phyloP scores from a whole-genome alignment of 2,888 invertebrate species.

The Lacanobia oleracea region DNA sequence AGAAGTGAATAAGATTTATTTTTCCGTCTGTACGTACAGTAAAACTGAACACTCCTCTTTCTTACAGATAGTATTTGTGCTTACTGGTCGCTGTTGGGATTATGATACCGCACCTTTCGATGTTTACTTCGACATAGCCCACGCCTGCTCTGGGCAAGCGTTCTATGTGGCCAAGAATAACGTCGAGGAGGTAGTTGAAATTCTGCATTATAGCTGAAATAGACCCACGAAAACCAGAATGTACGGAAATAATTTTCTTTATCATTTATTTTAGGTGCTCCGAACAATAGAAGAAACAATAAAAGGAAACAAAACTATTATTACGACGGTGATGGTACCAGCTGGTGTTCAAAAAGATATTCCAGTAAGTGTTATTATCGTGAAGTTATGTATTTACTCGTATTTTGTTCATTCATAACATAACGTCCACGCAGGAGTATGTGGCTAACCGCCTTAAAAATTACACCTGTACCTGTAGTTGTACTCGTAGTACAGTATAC shows the following conservation, averaged over 20 bases:
- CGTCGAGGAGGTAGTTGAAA: conserved; percentile 39
- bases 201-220: background rate
- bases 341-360: conserved; percentile 25
- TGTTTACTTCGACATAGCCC: conserved; percentile 59
- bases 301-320: conserved; percentile 48
- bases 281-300: conserved; percentile 44
- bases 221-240: background rate
- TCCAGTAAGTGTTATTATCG: conserved; percentile 44
- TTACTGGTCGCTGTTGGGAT: conserved; percentile 52
- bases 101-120: background rate
- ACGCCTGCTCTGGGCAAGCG: conserved; percentile 53
- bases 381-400: background rate
- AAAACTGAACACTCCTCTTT: background rate
- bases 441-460: background rate
- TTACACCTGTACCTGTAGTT: background rate
- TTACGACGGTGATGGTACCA: conserved; percentile 25
- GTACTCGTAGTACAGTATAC: background rate
- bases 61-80: conserved; percentile 58
- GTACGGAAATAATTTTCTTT: background rate
- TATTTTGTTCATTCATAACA: background rate
- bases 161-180: conserved; percentile 29
- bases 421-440: background rate
- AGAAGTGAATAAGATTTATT: too few species aligned
- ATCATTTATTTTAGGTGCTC: conserved; percentile 50
- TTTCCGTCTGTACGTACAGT: too few species aligned